Base-by-base conservation (phyloP, 1,140 invertebrate genomes). In the Oryzaephilus surinamensis region DNA sequence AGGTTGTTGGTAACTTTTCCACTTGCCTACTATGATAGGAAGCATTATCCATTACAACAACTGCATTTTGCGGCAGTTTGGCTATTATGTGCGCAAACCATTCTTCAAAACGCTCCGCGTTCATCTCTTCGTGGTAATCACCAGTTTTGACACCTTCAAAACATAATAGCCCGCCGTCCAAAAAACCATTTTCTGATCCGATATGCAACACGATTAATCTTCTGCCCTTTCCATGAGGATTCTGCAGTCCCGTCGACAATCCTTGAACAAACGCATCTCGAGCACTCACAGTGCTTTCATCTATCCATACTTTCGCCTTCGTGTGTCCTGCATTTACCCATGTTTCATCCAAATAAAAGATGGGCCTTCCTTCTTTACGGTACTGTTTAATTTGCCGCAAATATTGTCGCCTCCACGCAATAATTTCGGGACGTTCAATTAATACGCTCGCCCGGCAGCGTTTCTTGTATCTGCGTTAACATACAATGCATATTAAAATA, bases 121-220 rank as follows among this genome's bases (percentile, higher is more conserved):
- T 24, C 23, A 24, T 24, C 23, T 4, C 23, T 10, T 7, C 3
- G 23, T 24, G 1, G 23, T 24, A 24, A 11, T 24, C 23, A n/a
- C 35, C 24, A 3, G 5, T 24, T 16, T 38, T 38, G 26, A 27
- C 18, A 4, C 11, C 26, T 11, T 38, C 24, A 16, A 38, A 38
- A 3, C 26, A 6, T 4, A 28, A 7, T 8, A 51, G 20, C 3
- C 47, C 42, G 10, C 39, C 48, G 15, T 52, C 43, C 11, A 57
- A 18, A 30, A 59, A 55, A 11, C 49, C 51, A 45, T 51, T 41
- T 32, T 57, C 47, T 13, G 39, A 33, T 33, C 53, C 53, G 28
- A 57, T 54, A 43, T 57, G 48, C 18, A 31, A 16, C 26, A 50
- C 50, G 29, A 58, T 51, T n/a, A 56, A 23, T 14, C 52, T 40